Base-by-base conservation (phyloP, 2,113 vertebrate genomes). In the Rhipidura dahli region DNA sequence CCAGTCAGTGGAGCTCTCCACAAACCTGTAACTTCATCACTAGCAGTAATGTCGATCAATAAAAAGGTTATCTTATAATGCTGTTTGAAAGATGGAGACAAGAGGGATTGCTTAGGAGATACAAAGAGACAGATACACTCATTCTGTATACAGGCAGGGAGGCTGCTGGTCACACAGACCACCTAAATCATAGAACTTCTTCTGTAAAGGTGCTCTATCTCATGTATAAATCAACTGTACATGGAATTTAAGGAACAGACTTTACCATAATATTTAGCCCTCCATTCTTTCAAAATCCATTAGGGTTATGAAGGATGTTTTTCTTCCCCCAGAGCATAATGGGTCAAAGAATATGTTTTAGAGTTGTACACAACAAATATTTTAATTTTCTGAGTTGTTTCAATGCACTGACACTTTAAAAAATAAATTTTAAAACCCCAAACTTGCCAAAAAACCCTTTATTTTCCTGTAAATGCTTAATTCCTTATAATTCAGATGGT, bases 21-120 rank as follows among this genome's bases (percentile, higher is more conserved):
- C n/a, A 89, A 51, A 78, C 53, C 33, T 92, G 16, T 63, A 78
- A 57, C 47, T 87, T 92, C 92, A 90, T 81, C 42, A 64, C 68
- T 64, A 78, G 23, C 47, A 78, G 64, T 68, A 94, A 89, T 64
- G 69, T 33, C 30, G 89, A 75, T 96, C 88, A 89, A 95, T 95
- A 90, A 78, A 73, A n/a, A 86, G 22, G 47, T 85, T 93, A 94
- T 65, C 40, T 84, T 86, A 59, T 82, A 89, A 90, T 26, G 18
- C 9, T 73, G 17, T 83, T 86, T 77, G 92, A 93, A 95, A 78
- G 91, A 59, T 1, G 4, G 33, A 88, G 59, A 80, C 37, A 61
- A 83, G 45, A 11, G 13, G 35, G 23, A 54, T 80, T 65, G 10
- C 13, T 65, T 54, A n/a, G 53, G 59, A 91, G 23, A 47, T 61